phyloP scores from a whole-genome alignment of 2,888 invertebrate genomes.

The Amphipyra berbera region DNA sequence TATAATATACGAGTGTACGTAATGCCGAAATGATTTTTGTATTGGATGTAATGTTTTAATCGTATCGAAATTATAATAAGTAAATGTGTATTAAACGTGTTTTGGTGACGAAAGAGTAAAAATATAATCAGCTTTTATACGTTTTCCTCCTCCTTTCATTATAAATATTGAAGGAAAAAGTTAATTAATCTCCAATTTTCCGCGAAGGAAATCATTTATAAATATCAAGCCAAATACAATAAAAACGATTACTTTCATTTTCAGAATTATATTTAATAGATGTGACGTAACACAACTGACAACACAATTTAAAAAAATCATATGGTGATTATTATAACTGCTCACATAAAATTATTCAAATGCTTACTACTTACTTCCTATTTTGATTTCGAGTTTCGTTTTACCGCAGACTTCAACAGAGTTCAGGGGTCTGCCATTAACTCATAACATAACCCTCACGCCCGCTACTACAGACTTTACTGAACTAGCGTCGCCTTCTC shows the following conservation, averaged over 20 bases:
- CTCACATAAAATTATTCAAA: too few relatives aligned
- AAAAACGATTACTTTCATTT: constrained; percentile 28
- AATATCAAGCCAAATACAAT: constrained; percentile 16
- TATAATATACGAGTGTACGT: constrained; percentile 41
- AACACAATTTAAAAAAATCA: too few relatives aligned
- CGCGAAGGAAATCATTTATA: constrained; percentile 1
- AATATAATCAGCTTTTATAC: constrained; percentile 9
- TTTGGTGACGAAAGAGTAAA: constrained; percentile 21
- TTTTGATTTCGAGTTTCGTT: too few relatives aligned
- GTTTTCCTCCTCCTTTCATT: constrained; percentile 16
- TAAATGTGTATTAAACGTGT: constrained; percentile 22
- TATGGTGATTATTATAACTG: too few relatives aligned
- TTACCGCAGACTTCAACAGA: too few relatives aligned
- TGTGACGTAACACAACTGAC: too few relatives aligned
- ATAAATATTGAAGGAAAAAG: constrained; percentile 20
- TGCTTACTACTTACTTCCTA: too few relatives aligned
- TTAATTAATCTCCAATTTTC: constrained; percentile 29
- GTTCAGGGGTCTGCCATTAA: too few relatives aligned
- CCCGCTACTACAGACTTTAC: not conserved
- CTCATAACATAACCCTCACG: too few relatives aligned
- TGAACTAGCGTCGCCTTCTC: not conserved
- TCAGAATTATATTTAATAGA: constrained; percentile 2
- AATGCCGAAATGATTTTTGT: constrained; percentile 26
- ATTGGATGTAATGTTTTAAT: constrained; percentile 14
- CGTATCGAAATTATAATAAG: constrained; percentile 24